Evolutionary conservation across 2,888 invertebrate species (phyloP), one percentile per base, ranked within the genome.

Genomic region (Dugesia japonica): DNA sequence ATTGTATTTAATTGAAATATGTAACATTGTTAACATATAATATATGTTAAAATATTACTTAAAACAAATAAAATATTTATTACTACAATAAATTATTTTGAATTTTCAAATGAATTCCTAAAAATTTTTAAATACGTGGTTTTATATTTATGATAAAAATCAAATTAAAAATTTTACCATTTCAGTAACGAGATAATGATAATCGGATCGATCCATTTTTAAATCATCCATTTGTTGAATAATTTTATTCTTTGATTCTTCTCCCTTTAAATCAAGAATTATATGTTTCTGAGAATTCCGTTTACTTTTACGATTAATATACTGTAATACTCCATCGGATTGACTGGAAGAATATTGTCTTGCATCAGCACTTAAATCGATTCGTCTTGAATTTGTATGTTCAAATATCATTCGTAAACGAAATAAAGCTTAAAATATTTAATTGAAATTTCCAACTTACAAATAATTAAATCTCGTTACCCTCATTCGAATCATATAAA

Each of bases 361-460:
- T n/a, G 56, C 76, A 42, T 76, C 76, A 9, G 76, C 76, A 33
- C 76, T 76, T 13, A 76, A 33, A 17, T 28, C 42, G n/a, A 76
- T 42, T 20, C 75, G 42, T 7, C 38, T 20, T 20, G 26, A 76
- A 33, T 76, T 76, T 28, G 27, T 42, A 42, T 75, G 33, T 42
- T 76, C 76, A 42, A 76, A 76, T 76, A 76, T 75, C 76, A 33
- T 76, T 28, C 76, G 75, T 26, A 76, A 42, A 0, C 76, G 76
- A 76, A 76, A 42, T 26, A 76, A 33, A 13, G 76, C 76, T 76
- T 26, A n/a, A 42, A 56, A 56, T 56, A 9, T 56, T 20, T 9
- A 56, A 38, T 38, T 17, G 38, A 9, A 38, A 38, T 38, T 38
- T 38, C 38, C 38, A 38, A 38, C 38, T 38, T 38, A 13, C 17